Evolutionary conservation across 1,140 invertebrate genomes (phyloP), one percentile per base, ranked within the genome.

Genomic region (Antheraea mylitta): DNA sequence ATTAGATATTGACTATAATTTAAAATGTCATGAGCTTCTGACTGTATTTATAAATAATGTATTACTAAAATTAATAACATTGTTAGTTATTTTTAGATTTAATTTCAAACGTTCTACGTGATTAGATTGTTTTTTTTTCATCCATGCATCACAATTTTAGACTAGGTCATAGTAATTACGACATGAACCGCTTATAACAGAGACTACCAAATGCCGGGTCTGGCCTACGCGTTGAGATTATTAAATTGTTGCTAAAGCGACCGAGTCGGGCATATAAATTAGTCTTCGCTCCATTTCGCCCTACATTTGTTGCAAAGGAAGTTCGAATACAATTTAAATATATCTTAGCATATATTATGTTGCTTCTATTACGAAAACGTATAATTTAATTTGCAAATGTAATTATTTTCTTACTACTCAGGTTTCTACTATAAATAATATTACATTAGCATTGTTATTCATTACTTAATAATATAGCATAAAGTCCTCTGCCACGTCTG

Each of bases 201-300:
- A 58, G 64, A 58, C 64, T 42, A 37, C 58, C 62, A 71, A 67
- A 71, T 10, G 9, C 13, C 38, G 38, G 66, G 64, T 37, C 72
- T 71, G 66, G 70, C 66, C 69, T 76, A 73, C 69, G 67, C 67
- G 74, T 74, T 59, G 62, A 73, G 42, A 42, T 53, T 64, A 73
- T 62, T 73, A 66, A 69, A 66, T 60, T 36, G 73, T 82, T 87
- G 75, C 76, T 72, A 77, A 80, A 82, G 69, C 66, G 64, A 77
- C 58, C 74, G 69, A 78, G 77, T 62, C 72, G 62, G 70, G 79
- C 71, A 85, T 85, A 87, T 78, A 73, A 87, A 85, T 86, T 85
- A 82, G 77, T 76, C 63, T 78, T 65, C 71, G 69, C 69, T 69
- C 38, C 73, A 68, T 72, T 68, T 64, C 75, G 78, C 67, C 82